These are phyloP conservation scores for Diaperis boleti DNA, from an alignment of 2,888 invertebrate genomes.

Conservation along the genomic window DNA sequence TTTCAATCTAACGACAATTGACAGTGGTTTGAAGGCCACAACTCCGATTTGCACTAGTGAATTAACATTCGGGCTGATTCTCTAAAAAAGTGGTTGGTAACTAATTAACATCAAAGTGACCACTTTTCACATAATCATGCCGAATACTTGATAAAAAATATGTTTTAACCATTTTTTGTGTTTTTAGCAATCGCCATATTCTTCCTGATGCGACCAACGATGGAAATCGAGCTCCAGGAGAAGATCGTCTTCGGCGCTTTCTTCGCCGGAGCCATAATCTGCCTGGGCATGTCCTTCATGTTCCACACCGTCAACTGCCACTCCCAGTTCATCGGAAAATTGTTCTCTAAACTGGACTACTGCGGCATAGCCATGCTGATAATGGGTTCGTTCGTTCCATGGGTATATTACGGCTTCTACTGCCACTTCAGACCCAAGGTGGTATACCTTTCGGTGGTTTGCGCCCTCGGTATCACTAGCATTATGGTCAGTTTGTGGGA, in stretches of 20 bases:
- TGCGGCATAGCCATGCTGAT: conserved; percentile 98
- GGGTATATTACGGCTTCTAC: conserved; percentile 99
- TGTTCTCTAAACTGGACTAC: conserved; percentile 99
- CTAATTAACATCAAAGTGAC: not conserved
- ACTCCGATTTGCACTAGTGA: too few relatives aligned
- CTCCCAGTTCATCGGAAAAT: conserved; percentile 95
- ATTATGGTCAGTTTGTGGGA: conserved; percentile 96
- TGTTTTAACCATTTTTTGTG: not conserved
- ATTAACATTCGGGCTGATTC: too few relatives aligned
- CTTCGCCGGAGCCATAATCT: conserved; percentile 96
- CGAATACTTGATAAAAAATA: not conserved
- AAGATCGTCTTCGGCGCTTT: conserved; percentile 96
- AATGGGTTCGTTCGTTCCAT: conserved; percentile 99
- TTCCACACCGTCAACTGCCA: conserved; percentile 99
- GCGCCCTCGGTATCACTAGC: conserved; percentile 91
- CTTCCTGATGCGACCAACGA: conserved; percentile 89
- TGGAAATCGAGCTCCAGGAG: conserved; percentile 92
- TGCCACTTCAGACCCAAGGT: conserved; percentile 96
- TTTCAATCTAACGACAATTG: too few relatives aligned
- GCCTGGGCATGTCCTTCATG: conserved; percentile 95
- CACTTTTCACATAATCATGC: too few relatives aligned
- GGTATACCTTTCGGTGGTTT: conserved; percentile 87
- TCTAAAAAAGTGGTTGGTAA: too few relatives aligned
- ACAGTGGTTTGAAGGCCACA: too few relatives aligned
- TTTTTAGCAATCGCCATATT: conserved; percentile 76